Conservation (phyloP, 1,140 invertebrate genomes). For the Scaptomyza montana region DNA sequence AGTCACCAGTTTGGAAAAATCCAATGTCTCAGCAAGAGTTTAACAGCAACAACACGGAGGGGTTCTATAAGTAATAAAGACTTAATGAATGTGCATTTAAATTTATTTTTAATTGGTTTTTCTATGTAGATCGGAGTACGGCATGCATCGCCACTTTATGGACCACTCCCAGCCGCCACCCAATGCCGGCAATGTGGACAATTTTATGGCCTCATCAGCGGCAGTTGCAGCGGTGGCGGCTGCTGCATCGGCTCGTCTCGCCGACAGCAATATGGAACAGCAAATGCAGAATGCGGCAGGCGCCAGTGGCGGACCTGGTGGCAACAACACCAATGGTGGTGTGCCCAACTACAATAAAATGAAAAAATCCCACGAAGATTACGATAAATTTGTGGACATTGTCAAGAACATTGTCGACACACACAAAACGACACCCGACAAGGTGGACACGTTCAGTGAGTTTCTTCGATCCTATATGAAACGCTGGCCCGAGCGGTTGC, state of each 20-base stretch:
- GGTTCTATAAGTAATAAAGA: constrained; percentile 77
- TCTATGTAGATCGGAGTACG: constrained; percentile 77
- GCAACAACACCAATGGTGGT: constrained; percentile 77
- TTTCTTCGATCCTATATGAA: constrained; percentile 82
- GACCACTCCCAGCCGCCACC: constrained; percentile 81
- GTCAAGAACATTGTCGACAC: constrained; percentile 82
- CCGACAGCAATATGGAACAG: constrained; percentile 76
- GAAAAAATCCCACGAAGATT: constrained; percentile 81
- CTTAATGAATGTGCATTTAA: background rate
- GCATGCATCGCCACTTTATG: constrained; percentile 83
- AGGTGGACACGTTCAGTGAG: constrained; percentile 79
- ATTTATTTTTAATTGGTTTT: constrained; percentile 1
- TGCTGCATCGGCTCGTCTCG: constrained; percentile 71
- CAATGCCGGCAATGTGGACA: constrained; percentile 75
- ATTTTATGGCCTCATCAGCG: constrained; percentile 80
- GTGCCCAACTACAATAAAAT: constrained; percentile 80
- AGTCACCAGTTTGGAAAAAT: constrained; percentile 83
- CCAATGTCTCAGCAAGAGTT: constrained; percentile 84
- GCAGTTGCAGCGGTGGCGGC: constrained; percentile 79
- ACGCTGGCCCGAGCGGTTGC: constrained; percentile 78
- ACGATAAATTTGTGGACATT: constrained; percentile 82
- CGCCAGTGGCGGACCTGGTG: constrained; percentile 61
- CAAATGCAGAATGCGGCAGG: constrained; percentile 69
- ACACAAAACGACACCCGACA: constrained; percentile 77
- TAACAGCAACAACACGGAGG: constrained; percentile 82